A percentile compares a stretch with the other conserved stretches of the same genome.
Evolutionary conservation across 2,888 invertebrate genomes (phyloP).

Genomic region (Torymus auratus): DNA sequence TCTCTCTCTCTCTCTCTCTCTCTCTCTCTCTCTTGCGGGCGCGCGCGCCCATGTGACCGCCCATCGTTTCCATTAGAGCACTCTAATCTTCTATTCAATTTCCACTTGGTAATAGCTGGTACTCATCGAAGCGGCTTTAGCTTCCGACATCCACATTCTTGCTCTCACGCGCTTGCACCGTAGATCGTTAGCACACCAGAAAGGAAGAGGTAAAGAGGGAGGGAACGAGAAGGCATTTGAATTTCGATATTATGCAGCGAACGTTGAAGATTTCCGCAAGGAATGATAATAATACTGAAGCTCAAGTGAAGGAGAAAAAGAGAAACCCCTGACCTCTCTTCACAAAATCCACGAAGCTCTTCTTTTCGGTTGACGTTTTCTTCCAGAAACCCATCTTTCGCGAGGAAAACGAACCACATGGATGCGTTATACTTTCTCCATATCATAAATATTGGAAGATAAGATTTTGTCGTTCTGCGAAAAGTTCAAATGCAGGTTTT

Average conservation of each 20-base stretch:
- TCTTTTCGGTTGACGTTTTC: no score
- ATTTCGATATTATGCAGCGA: conserved; percentile 41
- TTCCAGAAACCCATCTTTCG: no score
- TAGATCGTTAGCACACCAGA: conserved; percentile 25
- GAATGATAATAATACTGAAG: conserved; percentile 6
- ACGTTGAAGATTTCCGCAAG: conserved; percentile 11
- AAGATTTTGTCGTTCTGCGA: no score
- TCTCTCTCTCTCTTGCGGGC: no score
- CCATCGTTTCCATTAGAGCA: conserved; percentile 57
- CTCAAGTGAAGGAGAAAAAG: no score
- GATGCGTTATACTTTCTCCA: no score
- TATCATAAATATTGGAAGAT: no score
- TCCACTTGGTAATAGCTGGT: conserved; percentile 58
- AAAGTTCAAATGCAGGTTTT: no score
- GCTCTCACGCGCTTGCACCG: neutral
- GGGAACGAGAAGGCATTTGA: conserved; percentile 15
- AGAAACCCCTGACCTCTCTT: no score
- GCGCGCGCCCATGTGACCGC: neutral
- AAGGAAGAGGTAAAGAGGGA: neutral
- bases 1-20: no score
- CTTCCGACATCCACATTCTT: neutral
- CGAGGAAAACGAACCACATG: no score
- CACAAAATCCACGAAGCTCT: no score
- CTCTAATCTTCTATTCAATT: conserved; percentile 66
- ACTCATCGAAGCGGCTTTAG: conserved; percentile 57